Evolutionary conservation across 2,797 vertebrate genomes (phyloP), one percentile per base, ranked within the genome.

Genomic region (Borostomias antarcticus): DNA sequence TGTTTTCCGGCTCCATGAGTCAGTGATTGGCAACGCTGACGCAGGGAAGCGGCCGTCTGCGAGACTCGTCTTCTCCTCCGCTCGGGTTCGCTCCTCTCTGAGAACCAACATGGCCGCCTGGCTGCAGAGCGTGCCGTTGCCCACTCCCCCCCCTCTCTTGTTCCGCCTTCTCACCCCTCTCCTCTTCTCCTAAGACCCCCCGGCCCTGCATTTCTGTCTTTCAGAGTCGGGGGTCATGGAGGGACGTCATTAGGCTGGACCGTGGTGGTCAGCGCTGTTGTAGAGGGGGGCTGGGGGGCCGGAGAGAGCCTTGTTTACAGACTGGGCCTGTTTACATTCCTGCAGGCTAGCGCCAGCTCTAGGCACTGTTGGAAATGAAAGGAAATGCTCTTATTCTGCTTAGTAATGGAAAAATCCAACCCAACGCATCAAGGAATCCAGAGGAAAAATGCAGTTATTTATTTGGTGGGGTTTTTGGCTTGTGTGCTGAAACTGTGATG

Each of bases 301-400:
- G 61, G 74, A 88, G 84, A 78, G 86, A 84, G 81, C 82, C 86
- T 85, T 93, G 92, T 93, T 93, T 93, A 93, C 90, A 91, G 90
- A 90, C 88, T 84, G 84, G 64, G 72, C 84, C 84, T 93, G 92
- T 93, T 93, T 93, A 93, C 91, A 93, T 93, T 93, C 90, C 91
- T 89, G 85, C 83, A 88, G 87, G 86, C 84, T 73, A 91, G 89
- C 77, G 77, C 85, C 85, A 88, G 88, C 88, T 89, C 91, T 85
- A 88, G 88, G 88, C 84, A 84, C 89, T 88, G 87, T 84, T 89
- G 83, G 83, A 87, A 88, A 87, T 91, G 84, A 91, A 91, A 90
- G 90, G 90, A 93, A 92, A 91, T 89, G 88, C 89, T 92, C 85
- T 89, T 90, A 90, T 91, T 92, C 88, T 93, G 88, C 88, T 90